Evolutionary conservation across 2,888 invertebrate species (phyloP).

Genomic region (Agrotis exclamationis): DNA sequence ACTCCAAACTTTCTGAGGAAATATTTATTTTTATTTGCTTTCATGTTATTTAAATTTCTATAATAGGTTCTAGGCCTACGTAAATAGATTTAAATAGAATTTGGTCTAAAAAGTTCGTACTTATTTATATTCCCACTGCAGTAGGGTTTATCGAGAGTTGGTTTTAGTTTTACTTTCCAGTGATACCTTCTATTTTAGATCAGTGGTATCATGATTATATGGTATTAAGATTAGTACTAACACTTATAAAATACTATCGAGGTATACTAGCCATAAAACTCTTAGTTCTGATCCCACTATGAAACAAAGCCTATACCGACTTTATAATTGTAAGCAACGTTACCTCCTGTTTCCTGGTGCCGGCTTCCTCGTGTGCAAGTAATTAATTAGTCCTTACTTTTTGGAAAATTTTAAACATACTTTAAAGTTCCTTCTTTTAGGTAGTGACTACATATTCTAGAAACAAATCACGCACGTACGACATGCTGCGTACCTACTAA

Average conservation of each 20-base stretch:
- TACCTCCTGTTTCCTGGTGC: too few species aligned
- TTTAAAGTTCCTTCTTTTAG: background rate
- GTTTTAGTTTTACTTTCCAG: too few species aligned
- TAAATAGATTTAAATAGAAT: constrained; percentile 7
- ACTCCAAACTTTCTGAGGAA: constrained; percentile 55
- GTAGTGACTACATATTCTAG: constrained; percentile 16
- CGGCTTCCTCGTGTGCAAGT: too few species aligned
- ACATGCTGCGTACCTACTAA: constrained; percentile 22
- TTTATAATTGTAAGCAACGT: too few species aligned
- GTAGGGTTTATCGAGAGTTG: too few species aligned
- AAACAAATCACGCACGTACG: constrained; percentile 45
- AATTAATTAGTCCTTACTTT: background rate
- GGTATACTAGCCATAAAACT: too few species aligned
- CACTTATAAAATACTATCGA: too few species aligned
- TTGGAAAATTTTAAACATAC: constrained; percentile 3
- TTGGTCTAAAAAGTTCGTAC: background rate
- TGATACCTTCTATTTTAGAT: too few species aligned
- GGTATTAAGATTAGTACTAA: too few species aligned
- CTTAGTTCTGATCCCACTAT: too few species aligned
- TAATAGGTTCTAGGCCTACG: background rate
- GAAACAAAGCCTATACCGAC: too few species aligned
- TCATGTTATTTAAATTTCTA: constrained; percentile 29
- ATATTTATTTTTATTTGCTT: constrained; percentile 27
- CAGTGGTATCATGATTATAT: too few species aligned
- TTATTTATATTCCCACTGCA: background rate